A percentile compares a stretch with the other conserved stretches of the same genome.
phyloP scores from a whole-genome alignment of 1,140 invertebrate species.

The Anadara kagoshimensis region DNA sequence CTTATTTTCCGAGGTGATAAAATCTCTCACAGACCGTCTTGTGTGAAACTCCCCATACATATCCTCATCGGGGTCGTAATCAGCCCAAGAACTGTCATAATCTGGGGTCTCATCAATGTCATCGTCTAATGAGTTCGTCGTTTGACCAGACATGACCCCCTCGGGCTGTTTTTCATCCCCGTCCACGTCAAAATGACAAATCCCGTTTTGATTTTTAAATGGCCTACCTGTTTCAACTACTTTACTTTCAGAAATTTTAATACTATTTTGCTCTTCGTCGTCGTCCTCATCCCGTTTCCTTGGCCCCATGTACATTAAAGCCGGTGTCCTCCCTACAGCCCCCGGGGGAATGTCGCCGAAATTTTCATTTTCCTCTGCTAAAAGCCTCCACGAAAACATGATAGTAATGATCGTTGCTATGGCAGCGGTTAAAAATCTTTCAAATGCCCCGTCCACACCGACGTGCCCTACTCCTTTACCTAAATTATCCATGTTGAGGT shows the following conservation, averaged over 20 bases:
- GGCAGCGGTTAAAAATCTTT: constrained; percentile 67
- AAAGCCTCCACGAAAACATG: constrained; percentile 68
- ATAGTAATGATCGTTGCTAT: constrained; percentile 69
- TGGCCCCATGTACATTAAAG: constrained; percentile 10
- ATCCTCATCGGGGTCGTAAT: constrained; percentile 54
- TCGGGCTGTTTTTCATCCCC: neutral
- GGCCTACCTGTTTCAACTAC: neutral
- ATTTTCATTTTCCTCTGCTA: constrained; percentile 49
- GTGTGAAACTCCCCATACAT: constrained; percentile 44
- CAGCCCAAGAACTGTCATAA: constrained; percentile 40
- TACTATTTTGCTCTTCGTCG: neutral
- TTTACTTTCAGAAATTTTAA: neutral
- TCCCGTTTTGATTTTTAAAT: neutral
- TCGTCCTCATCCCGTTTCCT: constrained; percentile 16
- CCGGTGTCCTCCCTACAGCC: constrained; percentile 1
- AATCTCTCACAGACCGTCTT: constrained; percentile 42
- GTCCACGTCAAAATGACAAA: neutral
- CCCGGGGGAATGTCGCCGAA: constrained; percentile 6
- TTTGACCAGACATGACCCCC: neutral
- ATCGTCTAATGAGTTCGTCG: neutral
- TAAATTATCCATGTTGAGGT: neutral
- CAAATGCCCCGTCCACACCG: constrained; percentile 64
- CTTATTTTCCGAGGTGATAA: constrained; percentile 26
- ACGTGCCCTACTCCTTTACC: constrained; percentile 25
- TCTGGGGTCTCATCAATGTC: constrained; percentile 5